phyloP scores from a whole-genome alignment of 2,797 vertebrate genomes.

The Pangasius macronema region DNA sequence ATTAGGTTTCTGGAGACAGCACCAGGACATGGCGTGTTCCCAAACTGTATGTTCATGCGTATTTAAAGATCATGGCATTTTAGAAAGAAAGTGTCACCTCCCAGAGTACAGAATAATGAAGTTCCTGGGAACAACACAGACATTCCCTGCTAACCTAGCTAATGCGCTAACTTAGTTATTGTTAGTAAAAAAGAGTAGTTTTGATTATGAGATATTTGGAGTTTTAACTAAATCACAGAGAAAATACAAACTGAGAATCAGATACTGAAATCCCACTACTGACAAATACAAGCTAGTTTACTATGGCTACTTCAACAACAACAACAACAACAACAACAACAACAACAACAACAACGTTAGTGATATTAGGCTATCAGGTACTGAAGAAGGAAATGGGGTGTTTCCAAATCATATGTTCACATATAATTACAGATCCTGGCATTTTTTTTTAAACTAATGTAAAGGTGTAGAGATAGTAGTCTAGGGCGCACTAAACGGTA shows the following conservation, averaged over 20 bases:
- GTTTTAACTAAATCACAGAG: neutral
- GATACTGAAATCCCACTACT: neutral
- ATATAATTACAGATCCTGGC: neutral
- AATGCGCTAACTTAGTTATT: neutral
- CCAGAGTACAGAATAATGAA: neutral
- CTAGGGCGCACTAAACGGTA: neutral
- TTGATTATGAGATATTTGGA: neutral
- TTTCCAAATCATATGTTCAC: neutral
- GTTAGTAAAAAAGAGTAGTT: neutral
- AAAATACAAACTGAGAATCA: neutral
- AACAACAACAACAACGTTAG: neutral
- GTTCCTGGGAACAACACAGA: neutral
- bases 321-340: neutral
- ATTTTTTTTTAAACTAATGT: neutral
- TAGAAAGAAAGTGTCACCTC: neutral
- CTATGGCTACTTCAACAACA: neutral
- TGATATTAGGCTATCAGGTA: neutral
- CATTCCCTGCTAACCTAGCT: neutral
- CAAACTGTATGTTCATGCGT: neutral
- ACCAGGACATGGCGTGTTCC: neutral
- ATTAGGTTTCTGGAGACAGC: neutral
- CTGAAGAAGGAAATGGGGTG: neutral
- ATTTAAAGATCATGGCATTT: neutral
- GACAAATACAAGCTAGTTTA: neutral
- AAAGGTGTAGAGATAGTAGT: neutral